phyloP scores from a whole-genome alignment of 2,797 vertebrate genomes.

The Rhyacichthys aspro region DNA sequence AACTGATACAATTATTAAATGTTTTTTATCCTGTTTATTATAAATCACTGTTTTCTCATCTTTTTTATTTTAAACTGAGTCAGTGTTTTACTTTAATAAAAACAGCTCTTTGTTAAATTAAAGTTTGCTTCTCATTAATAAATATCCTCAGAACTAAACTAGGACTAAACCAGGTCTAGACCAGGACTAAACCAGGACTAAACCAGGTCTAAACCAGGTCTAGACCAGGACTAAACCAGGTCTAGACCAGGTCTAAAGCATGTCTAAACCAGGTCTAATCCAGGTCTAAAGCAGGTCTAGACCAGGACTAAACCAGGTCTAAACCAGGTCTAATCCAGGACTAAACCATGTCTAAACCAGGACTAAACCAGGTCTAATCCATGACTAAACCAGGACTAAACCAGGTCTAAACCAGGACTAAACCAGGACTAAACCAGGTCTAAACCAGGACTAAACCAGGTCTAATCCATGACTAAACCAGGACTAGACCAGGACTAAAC shows the following conservation, averaged over 20 bases:
- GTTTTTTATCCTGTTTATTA: no score
- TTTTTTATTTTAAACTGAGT: no score
- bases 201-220: no score
- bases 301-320: no score
- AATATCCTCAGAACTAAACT: no score
- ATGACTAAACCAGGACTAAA: background rate
- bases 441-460: background rate
- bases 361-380: background rate
- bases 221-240: background rate
- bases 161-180: no score
- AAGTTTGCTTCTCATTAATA: no score
- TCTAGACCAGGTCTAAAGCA: background rate
- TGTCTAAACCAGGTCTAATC: background rate
- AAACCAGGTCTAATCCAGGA: background rate
- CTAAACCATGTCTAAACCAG: background rate
- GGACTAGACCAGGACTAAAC: background rate
- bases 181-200: no score
- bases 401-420: background rate
- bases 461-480: background rate
- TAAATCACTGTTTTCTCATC: no score
- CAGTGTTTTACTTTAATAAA: no score
- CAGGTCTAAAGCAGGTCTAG: background rate
- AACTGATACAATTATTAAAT: no score
- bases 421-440: background rate
- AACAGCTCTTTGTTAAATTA: no score